A percentile compares a stretch with the other conserved stretches of the same genome.
These are phyloP conservation scores for Drosophila chauvacae DNA, from an alignment of 1,140 invertebrate species.

Conservation along the genomic window DNA sequence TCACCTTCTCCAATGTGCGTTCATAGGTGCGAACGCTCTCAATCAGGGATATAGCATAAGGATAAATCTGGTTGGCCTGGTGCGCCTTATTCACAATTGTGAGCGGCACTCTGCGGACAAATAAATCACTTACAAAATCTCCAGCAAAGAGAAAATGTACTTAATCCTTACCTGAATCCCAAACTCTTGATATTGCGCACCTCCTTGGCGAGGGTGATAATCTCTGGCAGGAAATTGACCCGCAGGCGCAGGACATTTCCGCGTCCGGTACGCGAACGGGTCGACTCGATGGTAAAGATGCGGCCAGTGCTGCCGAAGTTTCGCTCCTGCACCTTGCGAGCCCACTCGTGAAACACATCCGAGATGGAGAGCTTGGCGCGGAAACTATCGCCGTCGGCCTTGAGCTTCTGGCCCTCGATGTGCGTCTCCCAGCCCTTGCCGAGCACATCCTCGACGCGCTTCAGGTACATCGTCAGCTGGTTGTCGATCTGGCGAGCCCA, in stretches of 20 bases:
- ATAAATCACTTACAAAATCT: neutral
- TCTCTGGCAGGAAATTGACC: slow-evolving; percentile 99
- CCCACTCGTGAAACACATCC: slow-evolving; percentile 99
- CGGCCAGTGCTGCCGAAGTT: slow-evolving; percentile 96
- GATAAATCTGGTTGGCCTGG: slow-evolving; percentile 99
- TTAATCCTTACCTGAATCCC: slow-evolving; percentile 89
- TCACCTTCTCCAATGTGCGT: slow-evolving; percentile 97
- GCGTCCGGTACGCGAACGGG: slow-evolving; percentile 91
- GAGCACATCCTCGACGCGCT: slow-evolving; percentile 98
- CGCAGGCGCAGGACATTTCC: slow-evolving; percentile 95
- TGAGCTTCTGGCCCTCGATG: slow-evolving; percentile 99
- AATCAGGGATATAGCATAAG: slow-evolving; percentile 99
- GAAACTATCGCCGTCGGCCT: slow-evolving; percentile 99
- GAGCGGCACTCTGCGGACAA: slow-evolving; percentile 91
- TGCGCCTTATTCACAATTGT: slow-evolving; percentile 99
- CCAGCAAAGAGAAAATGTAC: neutral
- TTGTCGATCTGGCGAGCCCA: slow-evolving; percentile 99
- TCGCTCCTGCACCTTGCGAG: slow-evolving; percentile 96
- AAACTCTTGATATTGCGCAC: slow-evolving; percentile 98
- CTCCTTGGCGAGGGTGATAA: slow-evolving; percentile 99
- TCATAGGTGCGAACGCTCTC: slow-evolving; percentile 99
- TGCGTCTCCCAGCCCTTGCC: slow-evolving; percentile 99
- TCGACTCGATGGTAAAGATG: slow-evolving; percentile 97
- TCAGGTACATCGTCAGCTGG: slow-evolving; percentile 98
- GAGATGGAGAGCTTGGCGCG: slow-evolving; percentile 97